Evolutionary conservation across 2,113 vertebrate species (phyloP).

Genomic region (Octodon degus): DNA sequence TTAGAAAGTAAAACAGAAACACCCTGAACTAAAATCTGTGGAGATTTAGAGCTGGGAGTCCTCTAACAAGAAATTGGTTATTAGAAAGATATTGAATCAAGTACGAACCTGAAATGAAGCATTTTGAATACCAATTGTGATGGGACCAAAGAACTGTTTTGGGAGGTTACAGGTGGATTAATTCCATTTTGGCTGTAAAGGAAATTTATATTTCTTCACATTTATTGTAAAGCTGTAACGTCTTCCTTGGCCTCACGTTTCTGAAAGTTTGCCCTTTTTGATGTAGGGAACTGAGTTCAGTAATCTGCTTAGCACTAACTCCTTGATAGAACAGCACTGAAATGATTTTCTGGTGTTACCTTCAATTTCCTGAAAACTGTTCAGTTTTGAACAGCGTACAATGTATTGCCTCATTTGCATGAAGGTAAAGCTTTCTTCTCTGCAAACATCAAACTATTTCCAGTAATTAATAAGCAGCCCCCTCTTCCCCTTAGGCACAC

Average conservation of each 20-base stretch:
- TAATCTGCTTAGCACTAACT: slow-evolving; percentile 11
- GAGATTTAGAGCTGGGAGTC: background rate
- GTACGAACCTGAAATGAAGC: background rate
- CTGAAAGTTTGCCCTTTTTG: background rate
- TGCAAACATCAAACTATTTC: background rate
- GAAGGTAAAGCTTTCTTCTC: background rate
- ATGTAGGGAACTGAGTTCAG: background rate
- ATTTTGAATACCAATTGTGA: background rate
- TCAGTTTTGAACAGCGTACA: background rate
- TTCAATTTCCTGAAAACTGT: background rate
- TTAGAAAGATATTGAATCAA: background rate
- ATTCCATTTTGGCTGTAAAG: slow-evolving; percentile 30
- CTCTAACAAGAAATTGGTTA: background rate
- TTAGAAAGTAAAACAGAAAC: slow-evolving; percentile 37
- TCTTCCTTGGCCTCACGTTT: background rate
- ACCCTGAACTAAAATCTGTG: background rate
- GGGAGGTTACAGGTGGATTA: background rate
- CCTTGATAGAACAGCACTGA: background rate
- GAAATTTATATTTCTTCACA: background rate
- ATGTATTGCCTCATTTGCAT: slow-evolving; percentile 8
- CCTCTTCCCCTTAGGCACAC: background rate
- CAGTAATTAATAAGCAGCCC: background rate
- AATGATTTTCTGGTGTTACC: background rate
- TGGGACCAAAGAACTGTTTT: background rate
- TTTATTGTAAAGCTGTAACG: background rate